phyloP scores from a whole-genome alignment of 2,888 invertebrate genomes.

The Pyralis farinalis region DNA sequence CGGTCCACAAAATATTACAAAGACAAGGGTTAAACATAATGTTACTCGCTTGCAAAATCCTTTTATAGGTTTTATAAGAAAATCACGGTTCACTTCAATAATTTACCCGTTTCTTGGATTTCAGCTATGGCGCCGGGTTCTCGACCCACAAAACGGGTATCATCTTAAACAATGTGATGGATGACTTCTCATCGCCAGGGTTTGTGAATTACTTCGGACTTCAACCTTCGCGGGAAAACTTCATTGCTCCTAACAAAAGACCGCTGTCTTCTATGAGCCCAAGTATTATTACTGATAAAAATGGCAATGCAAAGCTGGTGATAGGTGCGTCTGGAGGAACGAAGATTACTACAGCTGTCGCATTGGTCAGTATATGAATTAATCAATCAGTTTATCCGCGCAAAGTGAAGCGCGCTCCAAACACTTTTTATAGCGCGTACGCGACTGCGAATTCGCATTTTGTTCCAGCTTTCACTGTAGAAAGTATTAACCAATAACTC shows the following conservation, averaged over 20 bases:
- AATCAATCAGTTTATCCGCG: no score
- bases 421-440: no score
- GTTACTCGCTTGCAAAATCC: no score
- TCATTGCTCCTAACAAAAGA: constrained; percentile 88
- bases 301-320: constrained; percentile 85
- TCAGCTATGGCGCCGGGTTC: constrained; percentile 91
- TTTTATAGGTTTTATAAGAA: no score
- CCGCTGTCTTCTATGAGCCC: constrained; percentile 95
- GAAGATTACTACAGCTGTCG: constrained; percentile 88
- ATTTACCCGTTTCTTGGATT: constrained; percentile 11
- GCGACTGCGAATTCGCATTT: no score
- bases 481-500: no score
- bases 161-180: constrained; percentile 97
- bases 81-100: no score
- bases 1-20: no score
- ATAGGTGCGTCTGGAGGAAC: constrained; percentile 93
- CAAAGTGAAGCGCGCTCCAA: no score
- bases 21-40: no score
- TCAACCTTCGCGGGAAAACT: constrained; percentile 90
- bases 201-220: constrained; percentile 85
- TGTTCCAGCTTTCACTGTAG: no score
- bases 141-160: constrained; percentile 91
- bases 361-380: constrained; percentile 80
- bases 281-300: constrained; percentile 85
- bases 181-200: constrained; percentile 93